phyloP scores from a whole-genome alignment of 2,888 invertebrate species.

The Thyatira batis region DNA sequence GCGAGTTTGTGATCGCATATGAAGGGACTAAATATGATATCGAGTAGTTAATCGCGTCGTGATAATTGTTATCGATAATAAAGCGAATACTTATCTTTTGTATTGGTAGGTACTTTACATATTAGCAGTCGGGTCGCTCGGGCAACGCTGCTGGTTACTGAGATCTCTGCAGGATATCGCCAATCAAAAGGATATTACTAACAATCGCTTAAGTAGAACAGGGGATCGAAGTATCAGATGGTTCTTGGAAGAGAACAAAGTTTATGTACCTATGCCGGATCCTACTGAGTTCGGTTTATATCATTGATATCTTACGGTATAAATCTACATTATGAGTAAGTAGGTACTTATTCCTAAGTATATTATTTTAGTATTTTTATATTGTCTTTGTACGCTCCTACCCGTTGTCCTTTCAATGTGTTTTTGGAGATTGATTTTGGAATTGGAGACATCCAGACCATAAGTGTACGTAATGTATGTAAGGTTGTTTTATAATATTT shows the following conservation, averaged over 20 bases:
- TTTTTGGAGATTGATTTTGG: no score
- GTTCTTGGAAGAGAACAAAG: not conserved
- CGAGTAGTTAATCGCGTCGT: constrained; percentile 56
- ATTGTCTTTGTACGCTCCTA: no score
- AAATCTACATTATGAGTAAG: no score
- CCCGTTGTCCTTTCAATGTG: no score
- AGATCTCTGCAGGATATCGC: not conserved
- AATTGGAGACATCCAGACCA: no score
- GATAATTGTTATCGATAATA: constrained; percentile 74
- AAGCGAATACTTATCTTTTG: constrained; percentile 47
- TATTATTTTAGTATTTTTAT: no score
- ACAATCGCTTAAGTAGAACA: not conserved
- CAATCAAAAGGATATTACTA: not conserved
- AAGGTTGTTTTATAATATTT: no score
- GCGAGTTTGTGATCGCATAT: constrained; percentile 41
- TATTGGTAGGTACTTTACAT: constrained; percentile 6
- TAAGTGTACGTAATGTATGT: not conserved
- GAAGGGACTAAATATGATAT: constrained; percentile 53
- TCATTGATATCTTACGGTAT: no score
- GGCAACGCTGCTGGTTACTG: not conserved
- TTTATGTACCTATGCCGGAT: no score
- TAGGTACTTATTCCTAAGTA: no score
- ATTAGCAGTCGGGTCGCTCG: not conserved
- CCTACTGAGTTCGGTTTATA: no score
- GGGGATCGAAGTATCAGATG: not conserved